These are phyloP conservation scores for Drosophila greeni DNA, from an alignment of 2,888 invertebrate genomes.

Conservation along the genomic window DNA sequence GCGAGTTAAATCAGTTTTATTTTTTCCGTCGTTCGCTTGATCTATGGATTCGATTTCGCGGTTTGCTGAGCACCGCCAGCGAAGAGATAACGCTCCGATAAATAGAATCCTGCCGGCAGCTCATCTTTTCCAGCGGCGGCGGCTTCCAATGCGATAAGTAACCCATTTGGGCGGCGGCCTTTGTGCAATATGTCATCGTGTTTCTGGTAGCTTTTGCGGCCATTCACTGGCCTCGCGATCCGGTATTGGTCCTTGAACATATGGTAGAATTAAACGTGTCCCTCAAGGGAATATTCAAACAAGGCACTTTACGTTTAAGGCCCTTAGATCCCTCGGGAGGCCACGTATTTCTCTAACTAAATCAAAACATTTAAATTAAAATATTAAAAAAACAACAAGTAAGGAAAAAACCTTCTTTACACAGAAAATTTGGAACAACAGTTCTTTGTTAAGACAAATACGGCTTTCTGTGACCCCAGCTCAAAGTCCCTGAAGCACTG, in stretches of 20 bases:
- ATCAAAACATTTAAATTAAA: not conserved
- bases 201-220: slow-evolving; percentile 24
- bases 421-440: not conserved
- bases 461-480: not conserved
- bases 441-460: not conserved
- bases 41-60: slow-evolving; percentile 72
- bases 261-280: slow-evolving; percentile 28
- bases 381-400: not conserved
- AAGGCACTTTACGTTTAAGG: not conserved
- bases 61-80: slow-evolving; percentile 61
- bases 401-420: not conserved
- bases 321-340: not conserved
- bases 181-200: slow-evolving; percentile 32
- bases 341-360: not conserved
- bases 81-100: slow-evolving; percentile 62
- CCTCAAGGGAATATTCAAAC: not conserved
- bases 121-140: slow-evolving; percentile 31
- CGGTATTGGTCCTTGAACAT: slow-evolving; percentile 28
- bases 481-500: not conserved
- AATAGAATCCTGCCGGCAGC: slow-evolving; percentile 42
- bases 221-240: slow-evolving; percentile 21
- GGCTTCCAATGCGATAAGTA: slow-evolving; percentile 28
- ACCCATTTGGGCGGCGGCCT: slow-evolving; percentile 31
- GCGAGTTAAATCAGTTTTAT: slow-evolving; percentile 54
- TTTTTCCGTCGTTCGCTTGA: slow-evolving; percentile 51